These are phyloP conservation scores for Sebastes fasciatus DNA, from an alignment of 2,113 vertebrate species.

Conservation along the genomic window DNA sequence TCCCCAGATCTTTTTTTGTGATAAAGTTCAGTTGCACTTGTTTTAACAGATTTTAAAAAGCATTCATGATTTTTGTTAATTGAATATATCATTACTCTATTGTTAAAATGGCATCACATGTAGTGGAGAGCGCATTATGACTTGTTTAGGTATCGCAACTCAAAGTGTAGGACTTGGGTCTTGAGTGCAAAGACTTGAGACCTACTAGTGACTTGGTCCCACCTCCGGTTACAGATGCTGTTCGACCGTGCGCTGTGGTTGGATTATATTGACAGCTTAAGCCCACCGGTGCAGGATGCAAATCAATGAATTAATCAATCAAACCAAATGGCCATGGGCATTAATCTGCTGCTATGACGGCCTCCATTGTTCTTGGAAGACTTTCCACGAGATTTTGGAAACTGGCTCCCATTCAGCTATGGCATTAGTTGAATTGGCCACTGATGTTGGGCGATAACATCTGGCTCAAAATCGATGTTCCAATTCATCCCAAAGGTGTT, in stretches of 20 bases:
- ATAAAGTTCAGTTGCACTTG: too few species aligned
- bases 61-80: too few species aligned
- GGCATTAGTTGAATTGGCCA: neutral
- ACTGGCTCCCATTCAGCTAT: constrained; percentile 5
- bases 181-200: too few species aligned
- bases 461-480: neutral
- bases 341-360: constrained; percentile 27
- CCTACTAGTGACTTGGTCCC: too few species aligned
- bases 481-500: constrained; percentile 19
- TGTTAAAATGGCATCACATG: too few species aligned
- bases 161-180: too few species aligned
- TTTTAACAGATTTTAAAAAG: too few species aligned
- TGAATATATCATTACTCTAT: too few species aligned
- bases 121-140: too few species aligned
- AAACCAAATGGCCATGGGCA: constrained; percentile 18
- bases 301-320: constrained; percentile 49
- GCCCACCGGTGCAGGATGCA: constrained; percentile 15
- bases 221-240: neutral
- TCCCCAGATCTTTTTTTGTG: too few species aligned
- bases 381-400: constrained; percentile 14
- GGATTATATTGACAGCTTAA: constrained; percentile 16
- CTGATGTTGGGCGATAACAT: constrained; percentile 6
- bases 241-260: constrained; percentile 8
- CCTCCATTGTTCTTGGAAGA: neutral
- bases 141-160: too few species aligned